Evolutionary conservation across 2,888 invertebrate genomes (phyloP), one percentile per base, ranked within the genome.

Genomic region (Margaritifera margaritifera): DNA sequence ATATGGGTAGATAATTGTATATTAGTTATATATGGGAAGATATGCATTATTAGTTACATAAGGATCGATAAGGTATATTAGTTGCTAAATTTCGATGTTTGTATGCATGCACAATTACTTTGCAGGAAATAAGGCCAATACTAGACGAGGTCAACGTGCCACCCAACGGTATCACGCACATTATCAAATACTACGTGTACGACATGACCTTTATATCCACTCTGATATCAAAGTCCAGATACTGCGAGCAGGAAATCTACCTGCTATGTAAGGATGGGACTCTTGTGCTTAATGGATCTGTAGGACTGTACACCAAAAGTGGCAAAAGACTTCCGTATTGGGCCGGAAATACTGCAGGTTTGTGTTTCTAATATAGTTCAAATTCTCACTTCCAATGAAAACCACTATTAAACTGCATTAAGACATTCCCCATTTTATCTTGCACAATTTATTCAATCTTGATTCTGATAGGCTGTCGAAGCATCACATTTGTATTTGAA

Each of bases 231-330:
- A 58, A 63, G 22, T 78, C 83, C 0, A 68, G 67, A 20, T 85
- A 83, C 60, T 85, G 85, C 67, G 80, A 77, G 22, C 85, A 85
- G 68, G 70, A 74, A 20, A 59, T 84, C 24, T 66, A 59, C 4
- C 42, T 84, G 18, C 62, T 73, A 4, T 85, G 85, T 70, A 62
- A 69, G 3, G 65, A 79, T 25, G 73, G 75, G 1, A 50, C 27
- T 8, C 52, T 73, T 8, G 51, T 58, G 4, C 19, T 64, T 8
- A 54, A 53, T 5, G 64, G 61, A 22, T 50, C n/a, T n/a, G 67
- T 68, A 51, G 73, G 75, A 2, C 68, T 69, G 67, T 69, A 71
- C 25, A 65, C 64, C 19, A 24, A 56, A 5, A 56, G 69, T 24
- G 69, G 63, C 18, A 20, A 50, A 18, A 19, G 62, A 5, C 72